Base-by-base conservation (phyloP, 2,797 vertebrate species). In the Gouania willdenowi region DNA sequence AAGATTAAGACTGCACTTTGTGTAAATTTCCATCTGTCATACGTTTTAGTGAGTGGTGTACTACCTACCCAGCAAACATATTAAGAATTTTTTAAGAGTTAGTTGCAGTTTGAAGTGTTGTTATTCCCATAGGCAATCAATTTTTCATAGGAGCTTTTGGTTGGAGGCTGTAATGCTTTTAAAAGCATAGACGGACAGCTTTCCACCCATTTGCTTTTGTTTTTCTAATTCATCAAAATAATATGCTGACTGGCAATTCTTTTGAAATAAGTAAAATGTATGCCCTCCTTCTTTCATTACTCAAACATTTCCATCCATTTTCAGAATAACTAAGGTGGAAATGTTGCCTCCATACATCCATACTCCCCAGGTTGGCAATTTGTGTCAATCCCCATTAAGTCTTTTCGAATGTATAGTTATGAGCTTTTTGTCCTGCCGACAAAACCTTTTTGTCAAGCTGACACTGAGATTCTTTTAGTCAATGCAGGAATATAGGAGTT, bases 131-230 rank as follows among this genome's bases (percentile, higher is more conserved):
- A 16, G 55, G 47, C 53, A 43, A 76, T 86, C 42, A 51, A 74
- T 81, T 79, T 76, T 87, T 73, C 52, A 87, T 67, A 61, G 68
- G 44, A 40, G 51, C 48, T 63, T 77, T 79, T 68, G 53, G 65
- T 71, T 70, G 59, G 39, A 53, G 42, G 44, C 45, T 17, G 38
- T 45, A 72, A 71, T 77, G 75, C 42, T 61, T 79, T 26, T 71
- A 76, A 82, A 83, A 77, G 69, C 75, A 77, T 4, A 10, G 8
- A 61, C 20, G 39, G 39, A 43, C 58, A 76, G 41, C 44, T 66
- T 71, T 61, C 41, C 30, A 38, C 41, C 26, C 39, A 41, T 53
- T 60, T 76, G 47, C 37, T 71, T 71, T 69, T 66, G 53, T 64
- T 75, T 75, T 45, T 45, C 13, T 56, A 26, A 60, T 52, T 54